A percentile compares a stretch with the other conserved stretches of the same genome.
Conservation (phyloP, 2,888 invertebrate genomes). For the Patella caerulea region DNA sequence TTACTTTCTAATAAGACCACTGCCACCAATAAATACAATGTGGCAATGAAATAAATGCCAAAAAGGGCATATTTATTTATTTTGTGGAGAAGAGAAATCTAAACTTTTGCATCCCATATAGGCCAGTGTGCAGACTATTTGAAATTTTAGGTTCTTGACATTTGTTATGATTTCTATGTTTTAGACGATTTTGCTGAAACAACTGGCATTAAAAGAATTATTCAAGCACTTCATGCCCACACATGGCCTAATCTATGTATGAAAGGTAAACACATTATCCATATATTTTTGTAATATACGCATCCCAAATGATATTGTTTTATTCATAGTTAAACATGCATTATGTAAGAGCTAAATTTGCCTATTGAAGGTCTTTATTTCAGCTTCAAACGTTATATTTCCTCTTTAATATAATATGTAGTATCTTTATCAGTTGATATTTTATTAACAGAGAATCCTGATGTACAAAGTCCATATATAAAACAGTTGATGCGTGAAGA, state of each 20-base stretch:
- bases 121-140: too few species aligned
- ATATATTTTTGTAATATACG: background rate
- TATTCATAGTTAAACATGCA: too few species aligned
- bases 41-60: too few species aligned
- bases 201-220: conserved; percentile 78
- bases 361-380: too few species aligned
- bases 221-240: conserved; percentile 81
- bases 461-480: conserved; percentile 63
- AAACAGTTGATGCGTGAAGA: conserved; percentile 65
- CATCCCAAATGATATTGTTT: too few species aligned
- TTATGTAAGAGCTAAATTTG: too few species aligned
- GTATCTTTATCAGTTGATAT: too few species aligned
- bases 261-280: conserved; percentile 73
- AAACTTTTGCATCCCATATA: too few species aligned
- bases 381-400: background rate
- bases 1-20: too few species aligned
- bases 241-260: conserved; percentile 81
- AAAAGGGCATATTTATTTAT: too few species aligned
- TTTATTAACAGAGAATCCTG: conserved; percentile 53
- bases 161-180: background rate
- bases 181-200: conserved; percentile 76
- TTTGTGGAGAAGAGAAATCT: too few species aligned
- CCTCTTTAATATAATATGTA: background rate
- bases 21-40: background rate
- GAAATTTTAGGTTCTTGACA: too few species aligned